phyloP scores from a whole-genome alignment of 2,888 invertebrate species.

The Drosophila anomelani region DNA sequence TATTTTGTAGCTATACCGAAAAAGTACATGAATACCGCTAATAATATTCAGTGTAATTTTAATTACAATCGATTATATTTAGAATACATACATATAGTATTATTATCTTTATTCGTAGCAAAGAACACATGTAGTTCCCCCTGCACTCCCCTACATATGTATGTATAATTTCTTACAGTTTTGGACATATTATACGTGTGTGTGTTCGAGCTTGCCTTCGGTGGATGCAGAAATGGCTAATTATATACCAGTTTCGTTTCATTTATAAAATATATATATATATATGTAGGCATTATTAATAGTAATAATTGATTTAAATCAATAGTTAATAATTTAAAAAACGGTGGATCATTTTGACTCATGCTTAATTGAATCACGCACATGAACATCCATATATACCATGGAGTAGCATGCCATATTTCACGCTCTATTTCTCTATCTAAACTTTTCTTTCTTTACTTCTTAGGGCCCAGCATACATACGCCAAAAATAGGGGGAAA shows the following conservation, averaged over 20 bases:
- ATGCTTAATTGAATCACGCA: constrained; percentile 72
- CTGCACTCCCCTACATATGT: constrained; percentile 23
- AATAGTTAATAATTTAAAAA: constrained; percentile 76
- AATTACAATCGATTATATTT: constrained; percentile 32
- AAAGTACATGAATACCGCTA: constrained; percentile 31
- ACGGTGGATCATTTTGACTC: constrained; percentile 83
- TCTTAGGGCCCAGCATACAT: constrained; percentile 2
- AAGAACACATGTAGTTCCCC: constrained; percentile 19
- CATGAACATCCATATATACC: constrained; percentile 34
- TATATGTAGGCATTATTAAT: constrained; percentile 25
- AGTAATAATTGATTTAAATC: constrained; percentile 48
- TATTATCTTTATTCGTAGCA: constrained; percentile 39
- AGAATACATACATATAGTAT: constrained; percentile 36
- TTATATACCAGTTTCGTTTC: constrained; percentile 30
- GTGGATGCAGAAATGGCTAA: constrained; percentile 41
- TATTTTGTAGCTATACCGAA: constrained; percentile 37
- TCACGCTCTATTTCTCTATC: constrained; percentile 24
- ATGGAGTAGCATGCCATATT: constrained; percentile 22
- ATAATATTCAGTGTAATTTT: constrained; percentile 21
- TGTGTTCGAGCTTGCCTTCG: constrained; percentile 41
- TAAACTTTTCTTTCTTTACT: constrained; percentile 27
- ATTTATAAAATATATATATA: constrained; percentile 10
- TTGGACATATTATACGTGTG: constrained; percentile 26
- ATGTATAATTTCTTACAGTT: constrained; percentile 22
- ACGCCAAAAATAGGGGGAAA: not conserved